Evolutionary conservation across 2,113 vertebrate genomes (phyloP), one percentile per base, ranked within the genome.

Genomic region (Nymphicus hollandicus): DNA sequence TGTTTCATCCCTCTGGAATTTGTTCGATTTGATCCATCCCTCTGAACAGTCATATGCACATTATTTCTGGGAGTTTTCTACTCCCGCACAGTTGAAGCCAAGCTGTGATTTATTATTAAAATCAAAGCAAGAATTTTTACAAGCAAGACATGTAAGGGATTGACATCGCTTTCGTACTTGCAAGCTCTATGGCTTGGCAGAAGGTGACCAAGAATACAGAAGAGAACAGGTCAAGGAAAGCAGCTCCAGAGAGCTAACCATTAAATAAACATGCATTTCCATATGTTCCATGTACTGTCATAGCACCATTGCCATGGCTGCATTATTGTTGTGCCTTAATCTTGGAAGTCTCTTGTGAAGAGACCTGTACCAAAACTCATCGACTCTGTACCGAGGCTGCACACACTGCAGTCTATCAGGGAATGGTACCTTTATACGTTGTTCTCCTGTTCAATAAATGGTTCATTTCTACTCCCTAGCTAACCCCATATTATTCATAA

Each of bases 61-160:
- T 89, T 81, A 74, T 53, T 94, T 93, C 81, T 86, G 77, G 41
- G 83, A 74, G 56, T 91, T 86, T 86, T 77, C 60, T 92, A 24
- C 50, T 88, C 76, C 74, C 3, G 4, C 72, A 22, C 64, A 68
- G 68, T 20, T 66, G 80, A 93, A 83, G 76, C 41, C 66, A 91
- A 89, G 64, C 72, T 93, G 86, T 77, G 53, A 80, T 90, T 81
- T 86, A 25, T 74, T 89, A 64, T 60, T 91, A 68, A 96, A 96
- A 63, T 46, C 41, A 83, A 92, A 74, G 72, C 16, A 64, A 79
- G 56, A 64, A 68, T 87, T 92, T 93, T 91, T 56, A 68, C 77
- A 68, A 66, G 33, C 46, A 78, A 72, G 66, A 43, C 11, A 7
- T 29, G 9, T 20, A 20, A 58, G 47, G 71, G 50, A 33, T 50